These are phyloP conservation scores for Craniophora ligustri DNA, from an alignment of 2,888 invertebrate species.

Conservation along the genomic window DNA sequence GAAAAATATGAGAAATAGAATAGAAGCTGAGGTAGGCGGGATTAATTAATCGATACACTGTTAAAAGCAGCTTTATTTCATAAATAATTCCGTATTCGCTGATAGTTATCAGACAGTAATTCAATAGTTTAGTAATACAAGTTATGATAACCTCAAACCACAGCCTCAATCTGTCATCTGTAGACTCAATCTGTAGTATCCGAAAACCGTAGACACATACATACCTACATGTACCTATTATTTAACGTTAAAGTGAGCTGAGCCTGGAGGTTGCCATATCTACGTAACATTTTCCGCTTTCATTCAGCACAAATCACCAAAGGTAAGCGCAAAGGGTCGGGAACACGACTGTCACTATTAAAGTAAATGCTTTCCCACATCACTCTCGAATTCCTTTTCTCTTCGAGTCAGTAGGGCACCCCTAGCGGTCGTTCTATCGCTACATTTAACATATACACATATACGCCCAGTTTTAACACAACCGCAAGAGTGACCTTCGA, in stretches of 20 bases:
- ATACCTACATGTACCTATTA: constrained; percentile 14
- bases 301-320: constrained; percentile 25
- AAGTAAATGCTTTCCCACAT: constrained; percentile 2
- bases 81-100: too few relatives aligned
- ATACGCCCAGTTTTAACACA: constrained; percentile 30
- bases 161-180: too few relatives aligned
- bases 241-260: constrained; percentile 7
- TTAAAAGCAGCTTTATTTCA: too few relatives aligned
- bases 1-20: too few relatives aligned
- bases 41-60: too few relatives aligned
- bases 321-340: constrained; percentile 13
- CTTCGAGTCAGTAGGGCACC: constrained; percentile 1
- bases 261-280: constrained; percentile 11
- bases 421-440: constrained; percentile 1
- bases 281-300: constrained; percentile 21
- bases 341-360: constrained; percentile 10
- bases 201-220: too few relatives aligned
- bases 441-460: background rate
- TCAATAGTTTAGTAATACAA: too few relatives aligned
- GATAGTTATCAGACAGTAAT: too few relatives aligned
- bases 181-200: too few relatives aligned
- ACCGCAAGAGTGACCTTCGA: constrained; percentile 33
- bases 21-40: too few relatives aligned
- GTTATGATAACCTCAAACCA: too few relatives aligned
- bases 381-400: constrained; percentile 13